Evolutionary conservation across 2,113 vertebrate species (phyloP).

Genomic region (Melierax canorus): DNA sequence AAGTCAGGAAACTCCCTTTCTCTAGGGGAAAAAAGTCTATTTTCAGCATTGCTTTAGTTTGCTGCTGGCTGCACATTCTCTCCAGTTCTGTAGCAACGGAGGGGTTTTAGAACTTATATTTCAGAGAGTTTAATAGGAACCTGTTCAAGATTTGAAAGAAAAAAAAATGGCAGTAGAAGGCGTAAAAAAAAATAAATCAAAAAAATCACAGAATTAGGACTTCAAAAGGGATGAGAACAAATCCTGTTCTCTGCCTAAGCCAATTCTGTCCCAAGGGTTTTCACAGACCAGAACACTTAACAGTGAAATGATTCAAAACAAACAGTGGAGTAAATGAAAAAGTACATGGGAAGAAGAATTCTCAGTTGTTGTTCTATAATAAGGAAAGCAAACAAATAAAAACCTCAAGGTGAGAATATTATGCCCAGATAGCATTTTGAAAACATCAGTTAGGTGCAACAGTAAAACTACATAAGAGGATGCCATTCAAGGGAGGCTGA

Average conservation of each 20-base stretch:
- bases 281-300: slow-evolving; percentile 8
- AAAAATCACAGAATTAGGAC: not conserved
- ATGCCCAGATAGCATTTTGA: not conserved
- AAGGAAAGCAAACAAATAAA: slow-evolving; percentile 42
- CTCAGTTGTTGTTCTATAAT: slow-evolving; percentile 4
- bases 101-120: not conserved
- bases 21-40: not conserved
- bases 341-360: not conserved
- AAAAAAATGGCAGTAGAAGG: not conserved
- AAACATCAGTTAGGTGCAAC: not conserved
- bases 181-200: not conserved
- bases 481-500: not conserved
- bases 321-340: slow-evolving; percentile 13
- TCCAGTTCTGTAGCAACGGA: not conserved
- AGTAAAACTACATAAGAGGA: not conserved
- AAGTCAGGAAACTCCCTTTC: slow-evolving; percentile 32
- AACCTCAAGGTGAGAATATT: not conserved
- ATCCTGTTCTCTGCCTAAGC: not conserved
- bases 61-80: not conserved
- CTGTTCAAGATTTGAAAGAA: not conserved
- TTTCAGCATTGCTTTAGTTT: not conserved
- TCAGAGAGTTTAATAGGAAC: not conserved
- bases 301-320: not conserved
- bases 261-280: slow-evolving; percentile 16
- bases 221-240: slow-evolving; percentile 10